These are phyloP conservation scores for Phylloscopus trochiloides DNA, from an alignment of 2,113 vertebrate genomes.

Conservation along the genomic window DNA sequence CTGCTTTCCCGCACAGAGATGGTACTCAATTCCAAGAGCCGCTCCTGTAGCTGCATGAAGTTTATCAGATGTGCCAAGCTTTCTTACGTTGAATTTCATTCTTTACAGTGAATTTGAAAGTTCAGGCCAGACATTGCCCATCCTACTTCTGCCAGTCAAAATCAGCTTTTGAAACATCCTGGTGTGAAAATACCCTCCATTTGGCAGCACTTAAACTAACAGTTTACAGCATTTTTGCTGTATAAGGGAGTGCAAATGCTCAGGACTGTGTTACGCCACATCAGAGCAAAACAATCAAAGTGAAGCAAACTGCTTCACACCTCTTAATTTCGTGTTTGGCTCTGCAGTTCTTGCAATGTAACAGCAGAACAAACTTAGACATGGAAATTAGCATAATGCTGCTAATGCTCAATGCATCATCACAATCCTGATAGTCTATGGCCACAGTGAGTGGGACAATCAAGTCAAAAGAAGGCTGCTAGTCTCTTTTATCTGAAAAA, in stretches of 20 bases:
- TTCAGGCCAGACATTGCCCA: background rate
- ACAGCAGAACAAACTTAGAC: background rate
- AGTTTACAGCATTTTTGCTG: background rate
- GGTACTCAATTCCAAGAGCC: background rate
- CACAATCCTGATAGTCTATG: background rate
- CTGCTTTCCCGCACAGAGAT: background rate
- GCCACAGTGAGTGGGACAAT: background rate
- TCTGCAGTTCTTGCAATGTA: background rate
- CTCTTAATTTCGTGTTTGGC: background rate
- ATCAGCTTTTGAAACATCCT: background rate
- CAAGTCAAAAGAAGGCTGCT: background rate
- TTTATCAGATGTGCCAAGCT: slow-evolving; percentile 15
- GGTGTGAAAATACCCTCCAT: background rate
- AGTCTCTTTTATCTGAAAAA: background rate
- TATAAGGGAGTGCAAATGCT: background rate
- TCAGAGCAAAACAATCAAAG: background rate
- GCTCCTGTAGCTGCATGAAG: background rate
- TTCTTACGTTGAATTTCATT: background rate
- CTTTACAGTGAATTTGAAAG: background rate
- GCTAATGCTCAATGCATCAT: background rate
- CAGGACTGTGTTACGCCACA: accelerated
- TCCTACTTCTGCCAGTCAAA: background rate
- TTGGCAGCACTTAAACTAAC: background rate
- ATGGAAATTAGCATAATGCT: background rate
- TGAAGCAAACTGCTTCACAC: background rate